These are phyloP conservation scores for Malthinus seriepunctatus DNA, from an alignment of 2,888 invertebrate species.

Conservation along the genomic window DNA sequence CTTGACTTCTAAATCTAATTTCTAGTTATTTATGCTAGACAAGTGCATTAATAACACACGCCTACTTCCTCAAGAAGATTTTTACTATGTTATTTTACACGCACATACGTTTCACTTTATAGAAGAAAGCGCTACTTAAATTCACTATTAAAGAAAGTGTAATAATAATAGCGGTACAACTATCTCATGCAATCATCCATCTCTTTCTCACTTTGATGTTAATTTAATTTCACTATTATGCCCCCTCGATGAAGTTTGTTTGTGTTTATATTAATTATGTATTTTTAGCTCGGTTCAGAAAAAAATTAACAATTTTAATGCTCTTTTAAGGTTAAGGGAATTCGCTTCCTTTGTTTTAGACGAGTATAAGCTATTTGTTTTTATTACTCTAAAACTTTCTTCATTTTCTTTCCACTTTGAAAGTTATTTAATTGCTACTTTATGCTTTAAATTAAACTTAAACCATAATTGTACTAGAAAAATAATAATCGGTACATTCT, in stretches of 20 bases:
- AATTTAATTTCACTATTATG: constrained; percentile 7
- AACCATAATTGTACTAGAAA: too few species aligned
- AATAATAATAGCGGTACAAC: constrained; percentile 3
- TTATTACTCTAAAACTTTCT: too few species aligned
- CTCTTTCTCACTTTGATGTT: constrained; percentile 1
- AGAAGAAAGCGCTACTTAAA: constrained; percentile 20
- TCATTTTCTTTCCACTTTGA: too few species aligned
- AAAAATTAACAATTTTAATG: too few species aligned
- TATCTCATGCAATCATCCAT: constrained; percentile 6
- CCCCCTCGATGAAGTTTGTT: not conserved
- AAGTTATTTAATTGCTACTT: too few species aligned
- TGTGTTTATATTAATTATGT: constrained; percentile 1
- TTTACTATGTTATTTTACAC: constrained; percentile 20
- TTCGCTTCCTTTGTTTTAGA: too few species aligned
- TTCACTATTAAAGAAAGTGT: constrained; percentile 23
- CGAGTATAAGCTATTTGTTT: too few species aligned
- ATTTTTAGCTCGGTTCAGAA: not conserved
- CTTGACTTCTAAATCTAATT: constrained; percentile 32
- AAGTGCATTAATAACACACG: constrained; percentile 26
- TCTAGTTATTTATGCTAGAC: constrained; percentile 29
- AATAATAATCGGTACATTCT: too few species aligned
- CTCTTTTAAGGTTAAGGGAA: too few species aligned
- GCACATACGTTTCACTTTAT: constrained; percentile 23
- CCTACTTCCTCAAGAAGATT: constrained; percentile 29
- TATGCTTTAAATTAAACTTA: too few species aligned